Evolutionary conservation across 2,888 invertebrate species (phyloP).

Genomic region (Temnothorax unifasciatus): DNA sequence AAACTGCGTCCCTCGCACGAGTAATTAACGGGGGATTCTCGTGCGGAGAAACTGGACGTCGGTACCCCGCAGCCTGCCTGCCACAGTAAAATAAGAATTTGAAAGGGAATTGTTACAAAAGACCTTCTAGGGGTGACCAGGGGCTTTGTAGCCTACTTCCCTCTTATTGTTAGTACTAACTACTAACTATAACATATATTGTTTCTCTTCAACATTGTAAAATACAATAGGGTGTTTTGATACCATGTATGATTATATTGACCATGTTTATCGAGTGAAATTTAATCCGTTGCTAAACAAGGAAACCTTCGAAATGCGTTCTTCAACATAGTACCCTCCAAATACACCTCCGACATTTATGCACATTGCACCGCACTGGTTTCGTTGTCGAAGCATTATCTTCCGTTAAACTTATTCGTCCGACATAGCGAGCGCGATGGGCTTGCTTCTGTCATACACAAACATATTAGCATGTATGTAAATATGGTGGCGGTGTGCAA

Average conservation of each 20-base stretch:
- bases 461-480: constrained; percentile 51
- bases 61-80: too few species aligned
- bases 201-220: neutral
- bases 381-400: constrained; percentile 27
- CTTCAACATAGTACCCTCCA: neutral
- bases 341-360: constrained; percentile 6
- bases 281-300: constrained; percentile 15
- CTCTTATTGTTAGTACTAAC: too few species aligned
- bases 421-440: neutral
- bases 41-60: too few species aligned
- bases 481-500: constrained; percentile 20
- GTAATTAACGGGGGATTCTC: too few species aligned
- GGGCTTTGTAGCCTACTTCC: too few species aligned
- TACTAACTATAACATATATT: neutral
- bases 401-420: constrained; percentile 31
- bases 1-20: too few species aligned
- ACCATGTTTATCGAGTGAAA: constrained; percentile 3
- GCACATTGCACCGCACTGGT: neutral
- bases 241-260: neutral
- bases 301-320: neutral
- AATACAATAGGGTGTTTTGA: neutral
- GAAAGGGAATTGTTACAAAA: too few species aligned
- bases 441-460: constrained; percentile 28
- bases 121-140: too few species aligned
- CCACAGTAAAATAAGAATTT: too few species aligned